Percentiles rank a stretch among this genome's conserved stretches.
phyloP scores from a whole-genome alignment of 2,888 invertebrate species.

The Lycaena phlaeas region DNA sequence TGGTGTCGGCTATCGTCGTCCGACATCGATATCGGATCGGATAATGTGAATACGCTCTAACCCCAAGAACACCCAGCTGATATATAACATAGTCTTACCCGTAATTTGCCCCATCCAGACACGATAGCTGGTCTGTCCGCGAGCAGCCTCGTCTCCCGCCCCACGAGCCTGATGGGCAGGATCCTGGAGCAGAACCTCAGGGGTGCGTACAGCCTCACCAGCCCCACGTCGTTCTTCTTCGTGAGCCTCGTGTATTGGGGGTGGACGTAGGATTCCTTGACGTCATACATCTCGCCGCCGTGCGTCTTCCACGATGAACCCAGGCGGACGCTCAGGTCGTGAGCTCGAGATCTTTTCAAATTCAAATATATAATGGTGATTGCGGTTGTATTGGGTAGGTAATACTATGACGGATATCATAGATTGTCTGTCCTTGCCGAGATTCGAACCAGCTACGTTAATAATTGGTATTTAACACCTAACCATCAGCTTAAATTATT shows the following conservation, averaged over 20 bases:
- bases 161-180: conserved; percentile 47
- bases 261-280: conserved; percentile 52
- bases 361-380: background rate
- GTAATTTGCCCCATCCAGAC: conserved; percentile 62
- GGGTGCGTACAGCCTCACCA: conserved; percentile 49
- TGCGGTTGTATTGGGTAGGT: too few species aligned
- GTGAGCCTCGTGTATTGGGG: conserved; percentile 54
- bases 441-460: too few species aligned
- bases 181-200: conserved; percentile 52
- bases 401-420: too few species aligned
- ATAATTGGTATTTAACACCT: too few species aligned
- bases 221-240: conserved; percentile 59
- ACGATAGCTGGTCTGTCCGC: conserved; percentile 47
- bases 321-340: conserved; percentile 55
- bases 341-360: conserved; percentile 37
- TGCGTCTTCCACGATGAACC: conserved; percentile 65
- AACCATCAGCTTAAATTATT: too few species aligned
- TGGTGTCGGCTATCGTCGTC: too few species aligned
- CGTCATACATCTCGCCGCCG: conserved; percentile 65
- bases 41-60: too few species aligned
- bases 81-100: conserved; percentile 25
- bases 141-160: conserved; percentile 30
- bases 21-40: too few species aligned
- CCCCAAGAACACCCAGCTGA: too few species aligned
- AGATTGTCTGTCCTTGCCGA: too few species aligned